Percentiles rank a stretch among this genome's conserved stretches.
These are phyloP conservation scores for Athalia cordata DNA, from an alignment of 2,888 invertebrate species.

Conservation along the genomic window DNA sequence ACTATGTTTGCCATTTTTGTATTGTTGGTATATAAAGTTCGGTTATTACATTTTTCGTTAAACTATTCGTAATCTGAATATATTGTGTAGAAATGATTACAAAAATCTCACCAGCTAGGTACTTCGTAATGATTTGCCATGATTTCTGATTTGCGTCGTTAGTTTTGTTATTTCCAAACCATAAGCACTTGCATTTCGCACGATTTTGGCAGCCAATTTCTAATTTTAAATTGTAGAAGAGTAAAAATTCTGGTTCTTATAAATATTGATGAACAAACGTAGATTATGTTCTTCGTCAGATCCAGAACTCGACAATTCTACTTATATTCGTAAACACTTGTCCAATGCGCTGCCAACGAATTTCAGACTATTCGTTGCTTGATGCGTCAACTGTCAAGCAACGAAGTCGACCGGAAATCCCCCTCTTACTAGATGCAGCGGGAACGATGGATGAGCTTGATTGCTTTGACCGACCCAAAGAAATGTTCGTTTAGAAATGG, in stretches of 20 bases:
- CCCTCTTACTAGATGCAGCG: no score
- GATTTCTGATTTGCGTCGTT: conserved; percentile 26
- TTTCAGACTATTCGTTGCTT: no score
- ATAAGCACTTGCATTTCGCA: conserved; percentile 3
- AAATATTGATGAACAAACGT: conserved; percentile 23
- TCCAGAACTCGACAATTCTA: background rate
- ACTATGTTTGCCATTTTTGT: conserved; percentile 48
- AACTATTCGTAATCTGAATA: conserved; percentile 5
- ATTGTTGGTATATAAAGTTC: conserved; percentile 4
- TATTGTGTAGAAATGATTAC: conserved; percentile 41
- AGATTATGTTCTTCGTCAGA: conserved; percentile 2
- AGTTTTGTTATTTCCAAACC: background rate
- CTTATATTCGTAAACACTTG: no score
- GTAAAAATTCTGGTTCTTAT: background rate
- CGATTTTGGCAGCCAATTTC: conserved; percentile 16
- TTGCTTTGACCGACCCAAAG: no score
- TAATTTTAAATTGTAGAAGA: conserved; percentile 12
- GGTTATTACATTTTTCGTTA: conserved; percentile 1
- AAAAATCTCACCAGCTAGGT: conserved; percentile 85
- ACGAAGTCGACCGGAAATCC: no score
- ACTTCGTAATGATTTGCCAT: conserved; percentile 95
- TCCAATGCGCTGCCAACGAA: no score
- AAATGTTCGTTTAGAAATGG: no score
- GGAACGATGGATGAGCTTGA: no score
- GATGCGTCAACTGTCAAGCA: no score